phyloP scores from a whole-genome alignment of 2,113 vertebrate genomes.

The Otolemur garnettii region DNA sequence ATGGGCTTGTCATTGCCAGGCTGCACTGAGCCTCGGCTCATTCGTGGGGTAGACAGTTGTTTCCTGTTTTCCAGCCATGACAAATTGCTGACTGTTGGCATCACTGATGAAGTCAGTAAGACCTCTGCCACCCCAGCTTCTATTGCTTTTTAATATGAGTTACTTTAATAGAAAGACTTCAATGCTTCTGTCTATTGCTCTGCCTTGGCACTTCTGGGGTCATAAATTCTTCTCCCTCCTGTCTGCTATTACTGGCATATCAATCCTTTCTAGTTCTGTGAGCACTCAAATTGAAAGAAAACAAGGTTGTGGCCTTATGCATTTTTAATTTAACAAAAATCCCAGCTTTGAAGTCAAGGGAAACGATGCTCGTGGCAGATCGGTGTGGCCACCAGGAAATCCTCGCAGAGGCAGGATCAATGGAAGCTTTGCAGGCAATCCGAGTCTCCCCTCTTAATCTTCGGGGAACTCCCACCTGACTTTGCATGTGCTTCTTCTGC shows the following conservation, averaged over 20 bases:
- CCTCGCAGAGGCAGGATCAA: background rate
- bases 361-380: background rate
- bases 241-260: conserved; percentile 84
- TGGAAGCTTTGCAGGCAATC: background rate
- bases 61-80: conserved; percentile 70
- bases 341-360: conserved; percentile 78
- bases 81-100: conserved; percentile 78
- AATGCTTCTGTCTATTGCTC: conserved; percentile 79
- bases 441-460: background rate
- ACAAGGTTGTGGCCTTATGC: conserved; percentile 86
- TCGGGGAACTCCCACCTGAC: background rate
- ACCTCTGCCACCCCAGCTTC: conserved; percentile 69
- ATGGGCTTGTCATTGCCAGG: background rate
- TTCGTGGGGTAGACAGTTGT: background rate
- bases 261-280: conserved; percentile 88
- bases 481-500: background rate
- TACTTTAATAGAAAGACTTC: conserved; percentile 85
- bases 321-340: conserved; percentile 87
- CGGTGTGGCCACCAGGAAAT: background rate
- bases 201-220: conserved; percentile 83
- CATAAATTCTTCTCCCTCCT: conserved; percentile 85
- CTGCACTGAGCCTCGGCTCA: background rate
- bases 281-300: conserved; percentile 89
- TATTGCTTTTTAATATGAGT: conserved; percentile 86
- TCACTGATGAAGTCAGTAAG: conserved; percentile 81